Base-by-base conservation (phyloP, 1,140 invertebrate species). In the Samia ricini region DNA sequence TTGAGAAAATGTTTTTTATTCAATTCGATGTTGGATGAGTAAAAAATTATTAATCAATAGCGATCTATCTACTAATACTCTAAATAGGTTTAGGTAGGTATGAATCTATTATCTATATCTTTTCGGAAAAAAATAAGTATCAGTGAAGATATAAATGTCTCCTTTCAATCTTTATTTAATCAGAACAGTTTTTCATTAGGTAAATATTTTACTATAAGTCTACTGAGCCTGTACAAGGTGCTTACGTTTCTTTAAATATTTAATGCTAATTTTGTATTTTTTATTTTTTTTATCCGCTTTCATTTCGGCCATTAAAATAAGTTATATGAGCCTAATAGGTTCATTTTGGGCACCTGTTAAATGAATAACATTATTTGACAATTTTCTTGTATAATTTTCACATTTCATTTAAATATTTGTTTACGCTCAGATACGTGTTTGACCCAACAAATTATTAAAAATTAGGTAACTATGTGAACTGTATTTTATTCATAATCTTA, bases 241-340 rank as follows among this genome's bases (percentile, higher is more conserved):
- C 33, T 42, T 42, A 42, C 33, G 12, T 42, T 42, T 29, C 6
- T 42, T 42, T 15, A 5, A 42, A 42, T 42, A 42, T 42, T 15
- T 42, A 42, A 42, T 7, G 10, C 12, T 15, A 15, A 42, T 42
- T 42, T 42, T 42, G 10, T 42, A n/a, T n/a, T n/a, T n/a, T n/a
- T n/a, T n/a, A n/a, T n/a, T n/a, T n/a, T 42, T 15, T 15, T 15
- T 42, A 15, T 42, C 10, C 33, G 12, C 33, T n/a, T 56, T 56
- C 20, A 24, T 56, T 56, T 56, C 24, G 24, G 54, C 54, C 24
- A 56, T 56, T 56, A 56, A 15, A 24, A 57, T 57, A 57, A 57
- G 36, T 33, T n/a, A 21, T 33, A 8, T 8, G 56, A 18, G 10
- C 8, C 15, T 55, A 24, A 55, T 23, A 23, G 20, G 52, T 55